phyloP scores from a whole-genome alignment of 2,888 invertebrate genomes.

The Pseudanteris insignis region DNA sequence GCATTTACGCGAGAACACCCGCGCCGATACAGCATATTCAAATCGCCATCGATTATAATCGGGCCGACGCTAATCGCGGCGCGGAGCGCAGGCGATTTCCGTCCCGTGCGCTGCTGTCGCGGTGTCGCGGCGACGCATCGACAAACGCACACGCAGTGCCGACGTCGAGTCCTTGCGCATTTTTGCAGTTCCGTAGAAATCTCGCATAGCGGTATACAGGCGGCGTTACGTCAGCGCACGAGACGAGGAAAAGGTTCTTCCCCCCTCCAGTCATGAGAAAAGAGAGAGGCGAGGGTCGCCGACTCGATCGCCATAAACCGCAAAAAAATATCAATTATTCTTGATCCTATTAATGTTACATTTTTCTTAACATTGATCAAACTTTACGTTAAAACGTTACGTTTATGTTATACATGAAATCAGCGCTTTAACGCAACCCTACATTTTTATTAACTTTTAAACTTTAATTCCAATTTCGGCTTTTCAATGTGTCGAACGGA shows the following conservation, averaged over 20 bases:
- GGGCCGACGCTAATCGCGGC: conserved; percentile 24
- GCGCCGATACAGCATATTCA: conserved; percentile 35
- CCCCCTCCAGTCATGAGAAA: conserved; percentile 20
- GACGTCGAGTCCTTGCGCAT: conserved; percentile 46
- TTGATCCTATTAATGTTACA: no score
- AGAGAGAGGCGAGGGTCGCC: conserved; percentile 39
- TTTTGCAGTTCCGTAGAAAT: conserved; percentile 44
- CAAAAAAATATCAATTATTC: no score
- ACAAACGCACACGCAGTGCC: conserved; percentile 21
- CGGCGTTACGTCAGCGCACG: conserved; percentile 48
- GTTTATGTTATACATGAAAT: no score
- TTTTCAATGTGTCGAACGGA: no score
- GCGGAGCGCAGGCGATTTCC: conserved; percentile 20
- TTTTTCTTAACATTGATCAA: no score
- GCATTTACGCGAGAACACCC: conserved; percentile 8
- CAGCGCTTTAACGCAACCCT: no score
- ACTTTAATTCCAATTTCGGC: no score
- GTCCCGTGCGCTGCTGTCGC: conserved; percentile 16
- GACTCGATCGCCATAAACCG: conserved; percentile 32
- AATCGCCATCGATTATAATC: conserved; percentile 37
- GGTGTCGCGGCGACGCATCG: conserved; percentile 17
- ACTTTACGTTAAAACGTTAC: no score
- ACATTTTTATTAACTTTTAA: no score
- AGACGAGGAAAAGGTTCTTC: conserved; percentile 22
- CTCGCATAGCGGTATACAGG: conserved; percentile 46